phyloP scores from a whole-genome alignment of 2,113 vertebrate species.

The Gadus chalcogrammus region DNA sequence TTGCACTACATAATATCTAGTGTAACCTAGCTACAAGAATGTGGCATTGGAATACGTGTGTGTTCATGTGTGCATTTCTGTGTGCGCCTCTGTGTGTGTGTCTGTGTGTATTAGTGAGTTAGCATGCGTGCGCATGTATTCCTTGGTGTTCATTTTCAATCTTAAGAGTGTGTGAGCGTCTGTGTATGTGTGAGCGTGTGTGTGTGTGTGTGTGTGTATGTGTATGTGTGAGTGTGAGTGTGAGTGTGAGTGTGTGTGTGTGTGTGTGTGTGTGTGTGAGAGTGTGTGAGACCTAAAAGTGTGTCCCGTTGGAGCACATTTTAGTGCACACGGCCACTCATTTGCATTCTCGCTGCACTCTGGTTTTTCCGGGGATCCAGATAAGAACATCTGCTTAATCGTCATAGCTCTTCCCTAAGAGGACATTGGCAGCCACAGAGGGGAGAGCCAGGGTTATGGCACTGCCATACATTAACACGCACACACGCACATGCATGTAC shows the following conservation, averaged over 20 bases:
- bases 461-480: not conserved
- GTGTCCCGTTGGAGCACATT: conserved; percentile 55
- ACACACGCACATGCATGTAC: conserved; percentile 2
- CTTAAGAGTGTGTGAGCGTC: conserved; percentile 8
- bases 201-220: not conserved
- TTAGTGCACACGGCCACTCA: conserved; percentile 61
- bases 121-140: conserved; percentile 12
- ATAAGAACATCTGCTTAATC: conserved; percentile 73
- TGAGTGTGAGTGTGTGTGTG: not conserved
- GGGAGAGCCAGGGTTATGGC: not conserved
- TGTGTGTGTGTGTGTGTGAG: conserved; percentile 9
- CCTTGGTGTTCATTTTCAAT: not conserved
- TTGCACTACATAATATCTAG: conserved; percentile 53
- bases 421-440: conserved; percentile 63
- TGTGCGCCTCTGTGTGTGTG: conserved; percentile 6
- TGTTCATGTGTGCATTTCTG: conserved; percentile 4
- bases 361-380: conserved; percentile 53
- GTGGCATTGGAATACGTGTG: not conserved
- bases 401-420: conserved; percentile 72
- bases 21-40: conserved; percentile 40
- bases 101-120: conserved; percentile 4
- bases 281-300: conserved; percentile 51
- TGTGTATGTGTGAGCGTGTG: conserved; percentile 5
- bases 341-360: conserved; percentile 66
- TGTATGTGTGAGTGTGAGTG: conserved; percentile 9